phyloP scores from a whole-genome alignment of 92 coral and sea anemone genomes.

The Ricordea florida region DNA sequence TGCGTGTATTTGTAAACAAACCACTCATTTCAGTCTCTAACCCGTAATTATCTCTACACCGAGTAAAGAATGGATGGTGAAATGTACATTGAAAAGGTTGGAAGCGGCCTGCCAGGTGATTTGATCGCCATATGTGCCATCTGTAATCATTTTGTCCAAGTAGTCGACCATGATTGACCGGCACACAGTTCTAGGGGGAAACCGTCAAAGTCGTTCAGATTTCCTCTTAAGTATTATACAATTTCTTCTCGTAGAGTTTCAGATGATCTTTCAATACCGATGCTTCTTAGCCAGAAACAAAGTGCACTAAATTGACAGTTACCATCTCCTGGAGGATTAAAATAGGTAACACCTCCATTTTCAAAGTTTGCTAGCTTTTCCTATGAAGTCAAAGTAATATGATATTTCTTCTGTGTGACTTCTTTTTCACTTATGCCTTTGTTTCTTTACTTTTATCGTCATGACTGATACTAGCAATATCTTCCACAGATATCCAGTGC shows the following conservation, averaged over 20 bases:
- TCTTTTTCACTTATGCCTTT: too few species aligned
- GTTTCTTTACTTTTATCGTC: too few species aligned
- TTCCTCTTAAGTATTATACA: not conserved
- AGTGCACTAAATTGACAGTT: too few species aligned
- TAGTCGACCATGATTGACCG: constrained; percentile 8
- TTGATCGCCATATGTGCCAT: constrained; percentile 19
- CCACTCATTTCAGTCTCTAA: too few species aligned
- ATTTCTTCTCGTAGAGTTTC: not conserved
- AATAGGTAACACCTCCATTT: too few species aligned
- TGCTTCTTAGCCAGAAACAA: constrained; percentile 8
- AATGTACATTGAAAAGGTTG: constrained; percentile 17
- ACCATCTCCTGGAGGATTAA: too few species aligned
- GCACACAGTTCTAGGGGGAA: constrained; percentile 14
- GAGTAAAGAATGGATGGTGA: not conserved
- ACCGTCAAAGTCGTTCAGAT: constrained; percentile 16
- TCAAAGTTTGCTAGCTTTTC: too few species aligned
- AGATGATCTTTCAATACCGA: constrained; percentile 12
- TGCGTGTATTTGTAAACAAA: too few species aligned
- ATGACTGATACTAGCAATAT: too few species aligned
- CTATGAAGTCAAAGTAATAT: too few species aligned
- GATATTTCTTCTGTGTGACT: too few species aligned
- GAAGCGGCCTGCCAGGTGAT: constrained; percentile 27
- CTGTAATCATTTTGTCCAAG: not conserved
- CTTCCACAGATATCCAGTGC: too few species aligned
- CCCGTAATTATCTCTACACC: constrained; percentile 2